Conservation (phyloP, 1,140 invertebrate species). For the Drosophila bocqueti region DNA sequence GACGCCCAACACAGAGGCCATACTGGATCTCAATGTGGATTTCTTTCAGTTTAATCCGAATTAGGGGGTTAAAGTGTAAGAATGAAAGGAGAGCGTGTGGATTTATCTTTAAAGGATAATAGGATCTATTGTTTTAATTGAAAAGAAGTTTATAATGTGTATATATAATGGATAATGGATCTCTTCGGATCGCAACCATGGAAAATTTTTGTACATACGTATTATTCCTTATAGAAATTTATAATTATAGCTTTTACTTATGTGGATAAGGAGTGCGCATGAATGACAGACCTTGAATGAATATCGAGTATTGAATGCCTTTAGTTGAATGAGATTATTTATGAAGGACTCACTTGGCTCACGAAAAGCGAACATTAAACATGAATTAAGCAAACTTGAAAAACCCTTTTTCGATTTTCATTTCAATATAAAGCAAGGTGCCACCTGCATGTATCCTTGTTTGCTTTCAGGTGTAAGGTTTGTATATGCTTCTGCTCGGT, state of each 20-base stretch:
- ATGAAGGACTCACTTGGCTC: slow-evolving; percentile 8
- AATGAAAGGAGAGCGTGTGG: background rate
- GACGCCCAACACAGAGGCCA: slow-evolving; percentile 52
- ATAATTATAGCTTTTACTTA: background rate
- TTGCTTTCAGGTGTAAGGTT: slow-evolving; percentile 31
- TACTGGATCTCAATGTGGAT: slow-evolving; percentile 78
- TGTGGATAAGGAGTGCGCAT: background rate
- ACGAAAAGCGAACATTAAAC: slow-evolving; percentile 27
- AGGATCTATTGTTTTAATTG: background rate
- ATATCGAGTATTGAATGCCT: background rate
- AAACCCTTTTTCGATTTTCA: background rate
- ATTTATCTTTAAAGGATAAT: background rate
- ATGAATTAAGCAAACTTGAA: background rate
- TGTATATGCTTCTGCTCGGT: slow-evolving; percentile 5
- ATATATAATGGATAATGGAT: background rate
- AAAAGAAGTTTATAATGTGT: background rate
- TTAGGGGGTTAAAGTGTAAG: slow-evolving; percentile 1
- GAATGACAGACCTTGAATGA: slow-evolving; percentile 7
- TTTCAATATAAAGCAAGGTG: background rate
- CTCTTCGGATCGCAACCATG: background rate
- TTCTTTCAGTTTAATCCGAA: slow-evolving; percentile 82
- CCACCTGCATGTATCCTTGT: slow-evolving; percentile 16
- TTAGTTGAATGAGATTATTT: background rate
- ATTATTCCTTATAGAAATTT: background rate
- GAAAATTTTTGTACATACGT: background rate